Conservation (phyloP, 2,113 vertebrate genomes). For the Benitochromis conjunctus region DNA sequence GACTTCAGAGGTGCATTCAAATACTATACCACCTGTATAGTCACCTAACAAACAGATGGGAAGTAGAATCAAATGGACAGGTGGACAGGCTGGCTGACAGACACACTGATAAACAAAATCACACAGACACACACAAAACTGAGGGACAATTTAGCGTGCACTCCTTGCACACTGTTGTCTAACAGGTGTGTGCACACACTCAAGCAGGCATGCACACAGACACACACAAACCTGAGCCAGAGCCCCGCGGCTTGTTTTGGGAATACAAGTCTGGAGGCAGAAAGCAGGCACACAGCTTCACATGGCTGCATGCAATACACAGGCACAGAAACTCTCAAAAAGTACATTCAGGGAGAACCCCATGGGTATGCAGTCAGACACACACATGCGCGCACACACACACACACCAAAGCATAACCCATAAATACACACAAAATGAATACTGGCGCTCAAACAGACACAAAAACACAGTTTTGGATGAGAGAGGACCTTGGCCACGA, state of each 20-base stretch:
- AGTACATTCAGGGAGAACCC: slow-evolving; percentile 44
- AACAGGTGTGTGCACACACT: slow-evolving; percentile 16
- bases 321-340: slow-evolving; percentile 34
- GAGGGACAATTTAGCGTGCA: slow-evolving; percentile 4
- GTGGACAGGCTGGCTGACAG: slow-evolving; percentile 12
- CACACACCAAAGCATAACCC: neutral
- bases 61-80: slow-evolving; percentile 9
- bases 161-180: neutral
- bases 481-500: slow-evolving; percentile 36
- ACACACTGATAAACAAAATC: slow-evolving; percentile 15
- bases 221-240: slow-evolving; percentile 30
- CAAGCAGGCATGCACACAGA: neutral
- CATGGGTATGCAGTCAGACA: slow-evolving; percentile 31
- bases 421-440: slow-evolving; percentile 25
- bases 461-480: slow-evolving; percentile 24
- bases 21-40: neutral
- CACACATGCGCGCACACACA: neutral
- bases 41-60: slow-evolving; percentile 16
- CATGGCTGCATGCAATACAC: slow-evolving; percentile 54
- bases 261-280: slow-evolving; percentile 56
- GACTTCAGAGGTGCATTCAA: slow-evolving; percentile 11
- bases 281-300: slow-evolving; percentile 55
- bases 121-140: neutral
- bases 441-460: slow-evolving; percentile 10
- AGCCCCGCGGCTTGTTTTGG: slow-evolving; percentile 52